These are phyloP conservation scores for Apogon hyalosoma DNA, from an alignment of 2,797 vertebrate genomes.

Conservation along the genomic window DNA sequence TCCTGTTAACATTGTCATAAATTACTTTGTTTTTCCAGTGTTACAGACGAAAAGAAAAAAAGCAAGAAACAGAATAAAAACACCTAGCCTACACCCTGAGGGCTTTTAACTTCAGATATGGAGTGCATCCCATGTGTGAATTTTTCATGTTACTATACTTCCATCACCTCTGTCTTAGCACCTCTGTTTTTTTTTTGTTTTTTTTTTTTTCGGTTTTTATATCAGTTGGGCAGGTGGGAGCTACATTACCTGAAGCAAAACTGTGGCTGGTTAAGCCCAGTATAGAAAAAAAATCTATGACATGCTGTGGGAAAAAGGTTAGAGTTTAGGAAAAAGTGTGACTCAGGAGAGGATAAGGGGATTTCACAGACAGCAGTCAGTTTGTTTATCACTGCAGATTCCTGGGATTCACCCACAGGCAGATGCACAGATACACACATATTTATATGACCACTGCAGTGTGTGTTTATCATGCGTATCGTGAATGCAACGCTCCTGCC, in stretches of 20 bases:
- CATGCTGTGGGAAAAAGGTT: conserved; percentile 56
- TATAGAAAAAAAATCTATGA: conserved; percentile 61
- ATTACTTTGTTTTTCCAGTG: conserved; percentile 1
- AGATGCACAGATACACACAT: conserved; percentile 24
- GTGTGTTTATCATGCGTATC: conserved; percentile 30
- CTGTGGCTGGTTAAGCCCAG: conserved; percentile 46
- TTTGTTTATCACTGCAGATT: conserved; percentile 49
- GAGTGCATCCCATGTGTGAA: conserved; percentile 56
- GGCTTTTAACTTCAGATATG: conserved; percentile 52
- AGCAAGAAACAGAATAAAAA: conserved; percentile 20
- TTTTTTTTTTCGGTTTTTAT: conserved; percentile 18
- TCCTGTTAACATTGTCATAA: not conserved
- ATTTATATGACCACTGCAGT: conserved; percentile 18
- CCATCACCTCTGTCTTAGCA: conserved; percentile 40
- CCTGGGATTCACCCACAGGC: conserved; percentile 36
- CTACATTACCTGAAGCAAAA: conserved; percentile 65
- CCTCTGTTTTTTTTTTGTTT: conserved; percentile 43
- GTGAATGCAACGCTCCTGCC: conserved; percentile 51
- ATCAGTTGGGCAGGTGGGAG: conserved; percentile 54
- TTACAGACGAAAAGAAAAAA: no score
- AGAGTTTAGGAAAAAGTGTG: conserved; percentile 31
- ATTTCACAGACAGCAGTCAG: conserved; percentile 54
- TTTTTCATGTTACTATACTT: conserved; percentile 58
- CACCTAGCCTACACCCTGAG: conserved; percentile 19
- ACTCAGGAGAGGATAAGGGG: conserved; percentile 59